phyloP scores from a whole-genome alignment of 2,888 invertebrate genomes.

The Ormyrus rosae region DNA sequence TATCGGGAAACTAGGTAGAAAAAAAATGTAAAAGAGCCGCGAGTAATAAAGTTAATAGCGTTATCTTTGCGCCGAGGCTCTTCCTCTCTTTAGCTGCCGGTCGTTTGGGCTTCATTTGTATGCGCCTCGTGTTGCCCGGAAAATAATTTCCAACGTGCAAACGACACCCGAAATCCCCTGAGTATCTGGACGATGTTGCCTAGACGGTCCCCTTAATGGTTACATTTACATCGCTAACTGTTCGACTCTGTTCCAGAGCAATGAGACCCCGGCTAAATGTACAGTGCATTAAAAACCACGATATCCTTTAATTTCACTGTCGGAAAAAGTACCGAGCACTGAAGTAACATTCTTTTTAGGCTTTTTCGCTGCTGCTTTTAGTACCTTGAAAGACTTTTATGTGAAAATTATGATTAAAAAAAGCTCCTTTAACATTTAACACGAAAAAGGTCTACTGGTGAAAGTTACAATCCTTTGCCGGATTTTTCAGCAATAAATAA shows the following conservation, averaged over 20 bases:
- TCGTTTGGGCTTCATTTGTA: conserved; percentile 35
- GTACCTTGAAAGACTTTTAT: too few species aligned
- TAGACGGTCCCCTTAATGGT: conserved; percentile 42
- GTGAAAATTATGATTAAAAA: too few species aligned
- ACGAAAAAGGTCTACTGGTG: too few species aligned
- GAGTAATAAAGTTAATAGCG: background rate
- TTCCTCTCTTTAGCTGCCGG: background rate
- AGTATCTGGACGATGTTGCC: conserved; percentile 40
- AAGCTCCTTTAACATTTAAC: too few species aligned
- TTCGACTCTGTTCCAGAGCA: conserved; percentile 9
- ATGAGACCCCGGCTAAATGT: background rate
- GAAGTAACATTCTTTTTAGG: too few species aligned
- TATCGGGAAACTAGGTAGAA: background rate
- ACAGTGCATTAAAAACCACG: conserved; percentile 35
- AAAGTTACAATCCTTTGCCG: too few species aligned
- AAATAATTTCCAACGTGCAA: conserved; percentile 49
- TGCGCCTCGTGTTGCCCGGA: conserved; percentile 16
- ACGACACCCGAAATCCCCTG: conserved; percentile 48
- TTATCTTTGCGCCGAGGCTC: background rate
- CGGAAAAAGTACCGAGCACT: too few species aligned
- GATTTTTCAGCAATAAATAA: too few species aligned
- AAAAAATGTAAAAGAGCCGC: background rate
- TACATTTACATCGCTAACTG: conserved; percentile 50
- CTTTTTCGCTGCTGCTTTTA: too few species aligned
- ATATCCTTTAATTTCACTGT: conserved; percentile 35